These are phyloP conservation scores for Xylota segnis DNA, from an alignment of 2,888 invertebrate species.

Conservation along the genomic window DNA sequence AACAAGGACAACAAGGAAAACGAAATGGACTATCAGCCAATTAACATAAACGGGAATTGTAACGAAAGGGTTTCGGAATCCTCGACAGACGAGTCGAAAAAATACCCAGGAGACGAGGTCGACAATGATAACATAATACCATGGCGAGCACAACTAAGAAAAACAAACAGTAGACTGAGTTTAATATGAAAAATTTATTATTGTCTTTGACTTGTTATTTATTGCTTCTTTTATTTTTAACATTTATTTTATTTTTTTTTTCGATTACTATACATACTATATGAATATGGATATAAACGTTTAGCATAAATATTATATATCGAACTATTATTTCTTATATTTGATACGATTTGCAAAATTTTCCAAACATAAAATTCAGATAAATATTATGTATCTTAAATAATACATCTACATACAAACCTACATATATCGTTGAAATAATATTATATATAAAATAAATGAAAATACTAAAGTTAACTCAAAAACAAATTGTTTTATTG, in stretches of 20 bases:
- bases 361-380: background rate
- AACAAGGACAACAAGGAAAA: slow-evolving; percentile 83
- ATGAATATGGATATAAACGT: slow-evolving; percentile 22
- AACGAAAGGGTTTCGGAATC: slow-evolving; percentile 74
- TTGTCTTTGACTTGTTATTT: slow-evolving; percentile 65
- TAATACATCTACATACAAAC: background rate
- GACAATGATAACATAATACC: slow-evolving; percentile 91
- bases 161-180: slow-evolving; percentile 95
- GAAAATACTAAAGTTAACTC: slow-evolving; percentile 11
- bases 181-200: slow-evolving; percentile 87
- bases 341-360: background rate
- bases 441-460: slow-evolving; percentile 9
- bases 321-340: slow-evolving; percentile 1
- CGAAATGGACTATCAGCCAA: slow-evolving; percentile 56
- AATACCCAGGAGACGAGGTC: slow-evolving; percentile 84
- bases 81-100: slow-evolving; percentile 79
- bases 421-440: slow-evolving; percentile 20
- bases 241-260: background rate
- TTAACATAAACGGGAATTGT: slow-evolving; percentile 70
- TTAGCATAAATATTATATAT: slow-evolving; percentile 16
- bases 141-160: slow-evolving; percentile 94
- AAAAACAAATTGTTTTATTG: background rate
- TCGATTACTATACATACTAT: slow-evolving; percentile 12
- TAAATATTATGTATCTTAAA: background rate
- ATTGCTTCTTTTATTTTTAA: slow-evolving; percentile 60